Percentiles rank a stretch among this genome's conserved stretches.
Conservation (phyloP, 2,888 invertebrate species). For the Aporophyla nigra region DNA sequence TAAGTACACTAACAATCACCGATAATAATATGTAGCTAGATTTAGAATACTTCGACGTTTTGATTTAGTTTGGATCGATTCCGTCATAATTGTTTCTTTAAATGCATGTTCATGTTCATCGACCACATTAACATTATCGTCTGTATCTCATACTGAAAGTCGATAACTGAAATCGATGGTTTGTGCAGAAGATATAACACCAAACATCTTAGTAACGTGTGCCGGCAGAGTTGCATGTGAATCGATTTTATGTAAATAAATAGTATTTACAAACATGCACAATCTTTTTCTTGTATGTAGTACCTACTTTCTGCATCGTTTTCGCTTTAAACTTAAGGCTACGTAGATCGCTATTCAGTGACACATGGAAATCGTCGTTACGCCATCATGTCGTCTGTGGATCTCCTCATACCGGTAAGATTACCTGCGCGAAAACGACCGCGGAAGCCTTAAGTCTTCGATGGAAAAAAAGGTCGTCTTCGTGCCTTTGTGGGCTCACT, state of each 20-base stretch:
- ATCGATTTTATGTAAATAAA: constrained; percentile 71
- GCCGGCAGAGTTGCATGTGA: constrained; percentile 72
- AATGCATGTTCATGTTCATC: constrained; percentile 80
- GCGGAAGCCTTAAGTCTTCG: constrained; percentile 17
- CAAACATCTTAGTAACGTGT: constrained; percentile 67
- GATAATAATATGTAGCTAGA: constrained; percentile 76
- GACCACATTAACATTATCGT: constrained; percentile 74
- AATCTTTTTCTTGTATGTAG: constrained; percentile 69
- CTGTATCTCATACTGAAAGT: constrained; percentile 72
- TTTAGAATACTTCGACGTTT: constrained; percentile 69
- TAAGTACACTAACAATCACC: constrained; percentile 84
- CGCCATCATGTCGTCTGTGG: constrained; percentile 34
- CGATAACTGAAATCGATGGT: constrained; percentile 66
- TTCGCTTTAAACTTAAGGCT: constrained; percentile 76
- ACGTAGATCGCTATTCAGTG: constrained; percentile 56
- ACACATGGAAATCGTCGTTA: constrained; percentile 25
- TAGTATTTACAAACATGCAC: constrained; percentile 70
- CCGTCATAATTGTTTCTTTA: constrained; percentile 70
- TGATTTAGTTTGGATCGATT: constrained; percentile 78
- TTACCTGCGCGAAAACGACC: constrained; percentile 25
- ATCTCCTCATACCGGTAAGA: constrained; percentile 59
- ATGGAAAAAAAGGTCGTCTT: constrained; percentile 26
- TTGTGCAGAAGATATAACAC: constrained; percentile 75
- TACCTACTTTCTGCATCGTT: constrained; percentile 76
- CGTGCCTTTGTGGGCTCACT: constrained; percentile 83